Evolutionary conservation across 2,113 vertebrate species (phyloP).

Genomic region (Gobiocypris rarus): DNA sequence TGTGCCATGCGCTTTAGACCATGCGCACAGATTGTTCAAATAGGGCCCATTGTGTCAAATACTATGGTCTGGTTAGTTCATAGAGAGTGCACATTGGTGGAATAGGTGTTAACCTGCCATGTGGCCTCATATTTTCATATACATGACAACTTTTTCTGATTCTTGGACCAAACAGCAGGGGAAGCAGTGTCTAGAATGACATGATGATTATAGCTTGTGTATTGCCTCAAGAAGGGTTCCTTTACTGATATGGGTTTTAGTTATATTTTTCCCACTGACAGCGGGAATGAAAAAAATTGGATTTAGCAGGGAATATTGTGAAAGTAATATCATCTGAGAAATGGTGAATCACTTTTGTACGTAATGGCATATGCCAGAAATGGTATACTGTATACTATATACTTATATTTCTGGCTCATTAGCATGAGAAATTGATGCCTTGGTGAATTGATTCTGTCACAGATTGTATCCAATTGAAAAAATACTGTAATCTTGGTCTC

Average conservation of each 20-base stretch:
- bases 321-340: not conserved
- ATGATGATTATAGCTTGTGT: not conserved
- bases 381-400: not conserved
- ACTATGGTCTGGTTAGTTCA: not conserved
- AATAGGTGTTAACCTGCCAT: no score
- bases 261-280: not conserved
- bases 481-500: not conserved
- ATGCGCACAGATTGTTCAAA: no score
- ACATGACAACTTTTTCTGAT: not conserved
- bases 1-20: no score
- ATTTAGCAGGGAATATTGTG: not conserved
- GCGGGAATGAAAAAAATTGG: not conserved
- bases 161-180: not conserved
- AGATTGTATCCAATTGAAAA: not conserved
- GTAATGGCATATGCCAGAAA: not conserved
- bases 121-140: not conserved
- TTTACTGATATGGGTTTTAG: not conserved
- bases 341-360: not conserved
- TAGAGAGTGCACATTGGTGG: not conserved
- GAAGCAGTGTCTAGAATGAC: not conserved
- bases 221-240: not conserved
- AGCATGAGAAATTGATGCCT: not conserved
- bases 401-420: not conserved
- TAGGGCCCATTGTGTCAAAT: not conserved
- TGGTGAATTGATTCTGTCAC: conserved; percentile 1